These are phyloP conservation scores for Vidua chalybeata DNA, from an alignment of 2,113 vertebrate genomes.

Conservation along the genomic window DNA sequence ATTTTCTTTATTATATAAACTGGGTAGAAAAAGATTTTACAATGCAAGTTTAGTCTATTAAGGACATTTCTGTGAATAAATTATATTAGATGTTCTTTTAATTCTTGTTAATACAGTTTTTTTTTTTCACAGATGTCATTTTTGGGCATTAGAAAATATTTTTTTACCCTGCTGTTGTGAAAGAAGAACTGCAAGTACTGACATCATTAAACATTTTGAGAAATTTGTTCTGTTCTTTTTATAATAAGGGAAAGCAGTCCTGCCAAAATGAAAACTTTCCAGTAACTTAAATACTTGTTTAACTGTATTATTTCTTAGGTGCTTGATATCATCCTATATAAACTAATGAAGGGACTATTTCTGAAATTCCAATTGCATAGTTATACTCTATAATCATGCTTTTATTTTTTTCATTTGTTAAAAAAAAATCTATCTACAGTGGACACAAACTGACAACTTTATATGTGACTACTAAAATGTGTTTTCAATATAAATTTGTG, in stretches of 20 bases:
- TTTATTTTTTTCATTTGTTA: background rate
- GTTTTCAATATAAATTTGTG: background rate
- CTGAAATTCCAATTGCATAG: background rate
- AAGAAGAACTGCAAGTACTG: constrained; percentile 20
- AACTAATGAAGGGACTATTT: background rate
- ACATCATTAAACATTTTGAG: constrained; percentile 39
- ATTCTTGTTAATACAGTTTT: background rate
- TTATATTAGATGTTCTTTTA: constrained; percentile 36
- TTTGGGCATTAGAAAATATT: background rate
- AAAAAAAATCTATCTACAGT: background rate
- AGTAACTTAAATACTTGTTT: background rate
- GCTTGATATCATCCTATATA: background rate
- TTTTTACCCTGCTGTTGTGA: constrained; percentile 1
- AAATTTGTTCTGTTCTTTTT: constrained; percentile 21
- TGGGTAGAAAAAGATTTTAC: background rate
- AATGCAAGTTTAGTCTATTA: background rate
- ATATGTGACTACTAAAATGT: background rate
- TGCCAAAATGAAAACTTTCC: background rate
- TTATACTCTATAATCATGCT: background rate
- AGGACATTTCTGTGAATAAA: constrained; percentile 29
- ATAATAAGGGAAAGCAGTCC: background rate
- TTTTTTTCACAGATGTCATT: constrained; percentile 27
- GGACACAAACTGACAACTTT: background rate
- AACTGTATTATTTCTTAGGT: background rate
- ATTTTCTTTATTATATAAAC: background rate